Evolutionary conservation across 53 echinoderm and acorn worm genomes (phyloP).

Genomic region (Temnopleurus reevesii): DNA sequence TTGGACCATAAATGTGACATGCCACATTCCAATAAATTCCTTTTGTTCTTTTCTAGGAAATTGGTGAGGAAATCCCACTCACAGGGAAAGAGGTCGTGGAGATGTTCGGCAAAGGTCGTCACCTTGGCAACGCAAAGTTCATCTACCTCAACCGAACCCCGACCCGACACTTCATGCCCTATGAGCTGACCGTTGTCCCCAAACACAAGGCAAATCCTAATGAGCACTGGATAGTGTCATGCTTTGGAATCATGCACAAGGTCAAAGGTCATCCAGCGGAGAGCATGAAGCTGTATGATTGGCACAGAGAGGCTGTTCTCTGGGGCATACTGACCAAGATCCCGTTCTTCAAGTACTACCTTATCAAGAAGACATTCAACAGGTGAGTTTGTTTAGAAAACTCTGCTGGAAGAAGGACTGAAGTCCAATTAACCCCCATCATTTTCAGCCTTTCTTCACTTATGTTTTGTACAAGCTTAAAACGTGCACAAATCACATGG

Average conservation of each 20-base stretch:
- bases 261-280: conserved; percentile 87
- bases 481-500: too few species aligned
- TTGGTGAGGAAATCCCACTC: conserved; percentile 51
- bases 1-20: too few species aligned
- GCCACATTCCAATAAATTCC: neutral
- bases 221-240: conserved; percentile 98
- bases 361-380: conserved; percentile 84
- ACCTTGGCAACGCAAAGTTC: conserved; percentile 92
- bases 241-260: conserved; percentile 98
- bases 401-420: too few species aligned
- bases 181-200: conserved; percentile 84
- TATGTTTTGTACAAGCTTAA: too few species aligned
- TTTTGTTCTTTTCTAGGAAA: conserved; percentile 37
- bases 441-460: too few species aligned
- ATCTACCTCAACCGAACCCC: conserved; percentile 85
- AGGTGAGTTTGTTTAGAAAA: too few species aligned
- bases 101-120: conserved; percentile 93
- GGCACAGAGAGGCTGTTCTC: conserved; percentile 95
- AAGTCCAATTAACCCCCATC: too few species aligned
- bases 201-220: conserved; percentile 85
- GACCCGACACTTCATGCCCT: conserved; percentile 86
- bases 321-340: conserved; percentile 90
- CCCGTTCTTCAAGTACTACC: conserved; percentile 93
- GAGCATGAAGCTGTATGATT: conserved; percentile 91
- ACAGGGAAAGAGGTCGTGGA: conserved; percentile 98